Evolutionary conservation across 2,113 vertebrate genomes (phyloP), one percentile per base, ranked within the genome.

Genomic region (Daphoenositta chrysoptera): DNA sequence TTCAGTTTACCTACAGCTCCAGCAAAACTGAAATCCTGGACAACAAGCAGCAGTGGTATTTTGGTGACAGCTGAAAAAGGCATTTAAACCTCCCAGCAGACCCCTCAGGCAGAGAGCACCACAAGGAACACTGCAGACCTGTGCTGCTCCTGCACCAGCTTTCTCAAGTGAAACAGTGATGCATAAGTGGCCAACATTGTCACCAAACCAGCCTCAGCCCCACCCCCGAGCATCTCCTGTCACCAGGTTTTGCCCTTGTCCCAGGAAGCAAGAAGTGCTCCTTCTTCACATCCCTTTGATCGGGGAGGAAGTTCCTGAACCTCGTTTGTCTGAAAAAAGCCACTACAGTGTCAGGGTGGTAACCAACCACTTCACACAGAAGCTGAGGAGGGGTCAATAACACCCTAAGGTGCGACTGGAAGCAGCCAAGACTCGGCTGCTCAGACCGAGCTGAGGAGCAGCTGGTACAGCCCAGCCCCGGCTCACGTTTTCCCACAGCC

Each of bases 171-270:
- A 69, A n/a, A 40, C 28, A 87, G 76, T 6, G 58, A 44, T 24
- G 31, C 47, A 44, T 10, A 58, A 85, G 90, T 58, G 54, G 64
- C 68, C 60, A 86, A 83, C 87, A 64, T 5, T 4, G 28, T 27
- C 92, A 69, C 87, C 91, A 92, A 93, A 96, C 51, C 95, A 94
- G 75, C 5, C 71, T 31, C 40, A 39, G 73, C 81, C 83, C 33
- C 21, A 17, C 22, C 72, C 89, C 81, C 15, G 9, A 66, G 68
- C 75, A 82, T 33, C 73, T 57, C 31, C n/a, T 35, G 61, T 16
- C 79, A 8, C 69, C 37, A n/a, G 47, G 56, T 48, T 40, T 50
- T 30, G n/a, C 40, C 79, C 81, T 97, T 14, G 1, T 68, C 58
- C 71, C 78, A 77, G 35, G 73, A 73, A 82, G 83, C 10, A 13